Evolutionary conservation across 2,888 invertebrate genomes (phyloP).

Genomic region (Lasioglossum marginatum): DNA sequence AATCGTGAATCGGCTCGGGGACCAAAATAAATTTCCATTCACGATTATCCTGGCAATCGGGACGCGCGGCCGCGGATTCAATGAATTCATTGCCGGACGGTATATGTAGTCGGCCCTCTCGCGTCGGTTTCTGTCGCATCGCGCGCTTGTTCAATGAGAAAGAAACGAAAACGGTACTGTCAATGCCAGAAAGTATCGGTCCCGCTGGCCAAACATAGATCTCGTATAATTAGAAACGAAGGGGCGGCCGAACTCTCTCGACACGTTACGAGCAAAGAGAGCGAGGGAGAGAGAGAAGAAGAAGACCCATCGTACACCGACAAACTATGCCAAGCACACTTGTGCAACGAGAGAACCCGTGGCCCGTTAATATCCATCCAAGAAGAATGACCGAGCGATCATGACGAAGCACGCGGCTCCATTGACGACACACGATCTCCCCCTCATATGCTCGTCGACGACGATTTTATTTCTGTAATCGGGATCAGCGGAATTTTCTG

Average conservation of each 20-base stretch:
- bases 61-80: constrained; percentile 17
- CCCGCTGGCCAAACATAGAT: constrained; percentile 79
- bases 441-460: neutral
- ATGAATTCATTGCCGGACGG: constrained; percentile 44
- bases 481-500: constrained; percentile 10
- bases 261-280: constrained; percentile 58
- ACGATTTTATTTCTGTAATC: neutral
- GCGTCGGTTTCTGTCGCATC: neutral
- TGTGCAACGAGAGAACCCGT: constrained; percentile 75
- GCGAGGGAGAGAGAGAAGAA: constrained; percentile 6
- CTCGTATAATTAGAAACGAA: constrained; percentile 81
- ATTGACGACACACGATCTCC: constrained; percentile 7
- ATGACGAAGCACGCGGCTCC: constrained; percentile 8
- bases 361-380: constrained; percentile 71
- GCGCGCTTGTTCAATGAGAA: constrained; percentile 36
- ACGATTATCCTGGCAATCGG: constrained; percentile 33
- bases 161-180: constrained; percentile 69
- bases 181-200: constrained; percentile 81
- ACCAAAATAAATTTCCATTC: constrained; percentile 57
- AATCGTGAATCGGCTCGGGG: constrained; percentile 26
- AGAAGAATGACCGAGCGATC: constrained; percentile 46
- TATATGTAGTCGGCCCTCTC: constrained; percentile 1
- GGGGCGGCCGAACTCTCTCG: constrained; percentile 60
- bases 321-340: constrained; percentile 74
- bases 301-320: constrained; percentile 52